Percentiles rank a stretch among this genome's conserved stretches.
These are phyloP conservation scores for Nemotelus pantherinus DNA, from an alignment of 2,888 invertebrate genomes.

Conservation along the genomic window DNA sequence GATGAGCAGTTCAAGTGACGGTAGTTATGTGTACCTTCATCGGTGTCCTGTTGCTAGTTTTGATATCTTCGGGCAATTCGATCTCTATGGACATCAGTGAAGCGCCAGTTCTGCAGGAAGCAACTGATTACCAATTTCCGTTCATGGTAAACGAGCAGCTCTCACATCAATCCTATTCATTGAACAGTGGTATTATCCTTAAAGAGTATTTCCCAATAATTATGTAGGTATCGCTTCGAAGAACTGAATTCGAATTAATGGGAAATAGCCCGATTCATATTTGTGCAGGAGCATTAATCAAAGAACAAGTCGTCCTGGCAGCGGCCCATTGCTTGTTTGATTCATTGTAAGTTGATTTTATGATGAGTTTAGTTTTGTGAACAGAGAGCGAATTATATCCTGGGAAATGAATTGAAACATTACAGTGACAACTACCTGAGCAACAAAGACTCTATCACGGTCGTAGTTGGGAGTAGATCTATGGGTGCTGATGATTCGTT, in stretches of 20 bases:
- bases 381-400: neutral
- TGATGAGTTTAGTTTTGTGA: too few relatives aligned
- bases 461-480: conserved; percentile 8
- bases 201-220: neutral
- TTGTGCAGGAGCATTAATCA: conserved; percentile 21
- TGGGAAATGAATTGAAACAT: conserved; percentile 1
- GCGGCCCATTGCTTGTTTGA: conserved; percentile 35
- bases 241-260: conserved; percentile 23
- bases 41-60: neutral
- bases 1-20: conserved; percentile 22
- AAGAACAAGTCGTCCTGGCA: neutral
- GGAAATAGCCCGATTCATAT: conserved; percentile 12
- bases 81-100: neutral
- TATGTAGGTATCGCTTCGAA: conserved; percentile 15
- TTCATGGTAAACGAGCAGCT: conserved; percentile 25
- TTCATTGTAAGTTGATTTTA: conserved; percentile 24
- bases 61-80: neutral
- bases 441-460: neutral
- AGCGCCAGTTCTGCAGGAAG: neutral
- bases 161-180: neutral
- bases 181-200: conserved; percentile 13
- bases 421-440: conserved; percentile 9
- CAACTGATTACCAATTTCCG: conserved; percentile 19
- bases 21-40: neutral
- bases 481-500: neutral